Evolutionary conservation across 1,140 invertebrate genomes (phyloP), one percentile per base, ranked within the genome.

Genomic region (Microplitis demolitor): DNA sequence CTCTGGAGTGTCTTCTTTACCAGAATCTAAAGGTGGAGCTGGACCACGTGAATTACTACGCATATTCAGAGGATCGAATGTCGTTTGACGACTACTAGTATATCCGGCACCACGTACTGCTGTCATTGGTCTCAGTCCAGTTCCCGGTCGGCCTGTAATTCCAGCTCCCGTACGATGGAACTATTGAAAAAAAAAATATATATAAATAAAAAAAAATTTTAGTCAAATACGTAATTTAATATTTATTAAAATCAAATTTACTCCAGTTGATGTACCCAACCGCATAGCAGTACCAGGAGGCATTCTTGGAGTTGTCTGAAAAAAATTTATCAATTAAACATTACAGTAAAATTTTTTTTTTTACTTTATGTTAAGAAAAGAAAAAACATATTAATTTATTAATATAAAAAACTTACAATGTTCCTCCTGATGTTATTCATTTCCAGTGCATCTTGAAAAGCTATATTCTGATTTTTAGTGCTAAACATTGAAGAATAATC

Each of bases 91-190:
- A 72, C 90, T 90, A 24, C 95, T 95, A 3, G 95, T 97, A 83
- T 97, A 99, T 3, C 98, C 97, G 53, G 96, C 97, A 9, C 95
- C 97, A 70, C 95, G 89, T n/a, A 98, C 95, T 24, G 97, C 97
- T 9, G 98, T 99, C 90, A 98, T 96, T 8, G 97, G 97, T 71
- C 97, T 89, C 50, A 90, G 74, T 4, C 77, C 78, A 51, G 71
- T 72, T 1, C 75, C 78, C 6, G 85, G 86, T 66, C 77, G 80
- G 62, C 80, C 80, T 74, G 79, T 78, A 35, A 75, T 73, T 16
- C 78, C 76, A 37, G 82, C 82, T 70, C 78, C 73, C 9, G 77
- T 76, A 75, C 83, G 79, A 33, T 87, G 80, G 78, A 84, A 87
- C 85, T 87, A 53, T 62, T 35, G 6, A 66, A 68, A 75, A 72